Base-by-base conservation (phyloP, 2,113 vertebrate genomes). In the Grallaria varia region DNA sequence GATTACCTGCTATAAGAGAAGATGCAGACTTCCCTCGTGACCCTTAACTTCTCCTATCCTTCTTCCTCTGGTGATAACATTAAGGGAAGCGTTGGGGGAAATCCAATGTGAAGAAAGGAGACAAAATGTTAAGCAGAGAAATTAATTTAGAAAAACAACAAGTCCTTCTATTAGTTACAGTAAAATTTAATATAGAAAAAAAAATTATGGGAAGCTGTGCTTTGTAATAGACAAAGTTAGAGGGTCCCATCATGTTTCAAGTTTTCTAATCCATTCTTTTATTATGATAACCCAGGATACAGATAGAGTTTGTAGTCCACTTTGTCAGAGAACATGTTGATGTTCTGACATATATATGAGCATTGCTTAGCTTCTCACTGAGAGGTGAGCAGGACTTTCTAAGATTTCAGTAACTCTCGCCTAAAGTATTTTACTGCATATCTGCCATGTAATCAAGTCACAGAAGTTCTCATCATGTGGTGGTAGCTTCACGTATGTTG, bases 371-470 rank as follows among this genome's bases (percentile, higher is more conserved):
- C 3, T 74, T 76, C 60, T 52, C 35, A 66, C 56, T 4, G 39
- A 40, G 40, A 77, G 10, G 2, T 23, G 30, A 78, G 6, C 24
- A 58, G 15, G 10, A 33, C 3, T 39, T 45, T 77, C 17, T 25
- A 63, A 22, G 22, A 25, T 58, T 71, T 44, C 1, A 6, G 7
- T 37, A 45, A 22, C 8, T 59, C 9, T 30, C 14, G 42, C 18
- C 33, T 50, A 10, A 35, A 22, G 30, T 23, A 35, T 77, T 89
- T 71, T n/a, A 18, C 30, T 90, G 35, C 6, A n/a, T 5, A 3
- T 60, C 23, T 68, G 18, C 12, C 8, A 30, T 0, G 0, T 25
- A 68, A 42, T 5, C 25, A 73, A 73, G 37, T 2, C 8, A 4
- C 17, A 68, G 33, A 67, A 60, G 9, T 55, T 84, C 49, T 17